Evolutionary conservation across 1,140 invertebrate genomes (phyloP).

Genomic region (Drosophila parabipectinata): DNA sequence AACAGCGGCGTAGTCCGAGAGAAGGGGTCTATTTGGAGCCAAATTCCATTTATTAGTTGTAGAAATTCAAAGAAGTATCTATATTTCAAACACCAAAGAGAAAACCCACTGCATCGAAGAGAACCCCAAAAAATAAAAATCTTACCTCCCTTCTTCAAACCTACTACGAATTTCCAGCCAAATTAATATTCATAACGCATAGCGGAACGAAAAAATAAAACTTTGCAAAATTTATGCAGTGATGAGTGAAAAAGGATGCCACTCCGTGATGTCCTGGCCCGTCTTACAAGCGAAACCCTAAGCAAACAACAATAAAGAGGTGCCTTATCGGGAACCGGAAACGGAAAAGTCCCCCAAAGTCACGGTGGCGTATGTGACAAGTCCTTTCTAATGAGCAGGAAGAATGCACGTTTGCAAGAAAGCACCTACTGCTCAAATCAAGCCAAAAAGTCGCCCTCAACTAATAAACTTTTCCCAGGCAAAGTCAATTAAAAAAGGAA

Average conservation of each 20-base stretch:
- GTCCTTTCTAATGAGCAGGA: conserved; percentile 73
- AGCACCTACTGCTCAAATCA: conserved; percentile 70
- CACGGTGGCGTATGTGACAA: conserved; percentile 72
- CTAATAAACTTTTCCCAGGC: conserved; percentile 67
- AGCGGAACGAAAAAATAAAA: conserved; percentile 70
- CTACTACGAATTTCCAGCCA: conserved; percentile 7
- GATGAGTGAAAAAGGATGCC: conserved; percentile 80
- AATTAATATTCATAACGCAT: conserved; percentile 81
- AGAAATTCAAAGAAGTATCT: neutral
- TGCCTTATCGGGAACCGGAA: conserved; percentile 56
- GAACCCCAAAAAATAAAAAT: conserved; percentile 30
- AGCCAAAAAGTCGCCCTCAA: conserved; percentile 40
- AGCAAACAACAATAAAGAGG: conserved; percentile 56
- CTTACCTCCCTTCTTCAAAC: conserved; percentile 18
- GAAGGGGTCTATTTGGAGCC: neutral
- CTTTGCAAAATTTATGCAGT: conserved; percentile 77
- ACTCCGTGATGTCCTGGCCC: conserved; percentile 10
- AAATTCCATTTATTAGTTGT: neutral
- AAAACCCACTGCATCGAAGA: neutral
- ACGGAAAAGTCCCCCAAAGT: conserved; percentile 44
- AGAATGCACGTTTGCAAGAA: conserved; percentile 22
- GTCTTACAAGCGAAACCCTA: conserved; percentile 8
- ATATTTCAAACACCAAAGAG: neutral
- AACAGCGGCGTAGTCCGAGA: neutral
- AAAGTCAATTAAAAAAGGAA: conserved; percentile 82